These are phyloP conservation scores for Tangara arthus DNA, from an alignment of 2,797 vertebrate genomes.

Conservation along the genomic window DNA sequence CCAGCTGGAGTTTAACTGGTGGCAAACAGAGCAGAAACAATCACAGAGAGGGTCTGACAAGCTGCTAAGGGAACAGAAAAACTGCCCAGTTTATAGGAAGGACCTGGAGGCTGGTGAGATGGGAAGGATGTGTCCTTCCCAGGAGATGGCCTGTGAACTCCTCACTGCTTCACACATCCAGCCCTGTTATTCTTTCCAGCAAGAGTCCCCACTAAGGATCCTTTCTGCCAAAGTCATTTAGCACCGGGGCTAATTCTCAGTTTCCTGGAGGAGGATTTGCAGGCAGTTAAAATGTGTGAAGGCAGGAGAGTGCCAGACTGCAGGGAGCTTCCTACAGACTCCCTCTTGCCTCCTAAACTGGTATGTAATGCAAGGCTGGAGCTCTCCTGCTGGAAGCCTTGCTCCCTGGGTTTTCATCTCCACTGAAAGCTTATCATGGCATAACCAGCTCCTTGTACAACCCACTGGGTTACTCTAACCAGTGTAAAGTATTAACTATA, in stretches of 20 bases:
- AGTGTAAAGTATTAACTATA: neutral
- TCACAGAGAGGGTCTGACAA: neutral
- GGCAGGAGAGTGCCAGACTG: neutral
- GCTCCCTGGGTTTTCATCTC: neutral
- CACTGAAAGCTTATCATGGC: neutral
- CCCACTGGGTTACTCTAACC: neutral
- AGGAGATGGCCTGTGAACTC: neutral
- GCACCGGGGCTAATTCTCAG: neutral
- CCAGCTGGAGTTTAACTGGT: neutral
- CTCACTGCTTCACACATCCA: neutral
- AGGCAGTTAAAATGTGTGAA: neutral
- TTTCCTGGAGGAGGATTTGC: slow-evolving; percentile 17
- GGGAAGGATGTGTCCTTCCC: neutral
- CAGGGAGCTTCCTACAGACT: neutral
- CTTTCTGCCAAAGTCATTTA: neutral
- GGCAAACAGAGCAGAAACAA: neutral
- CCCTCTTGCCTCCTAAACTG: neutral
- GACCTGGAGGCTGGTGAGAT: neutral
- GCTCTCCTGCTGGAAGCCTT: neutral
- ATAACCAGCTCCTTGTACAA: neutral
- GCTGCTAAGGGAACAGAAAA: neutral
- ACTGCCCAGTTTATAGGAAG: neutral
- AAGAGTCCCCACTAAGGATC: neutral
- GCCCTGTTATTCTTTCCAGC: neutral
- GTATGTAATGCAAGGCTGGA: neutral